Evolutionary conservation across 2,888 invertebrate genomes (phyloP).

Genomic region (Hetaerina titia): DNA sequence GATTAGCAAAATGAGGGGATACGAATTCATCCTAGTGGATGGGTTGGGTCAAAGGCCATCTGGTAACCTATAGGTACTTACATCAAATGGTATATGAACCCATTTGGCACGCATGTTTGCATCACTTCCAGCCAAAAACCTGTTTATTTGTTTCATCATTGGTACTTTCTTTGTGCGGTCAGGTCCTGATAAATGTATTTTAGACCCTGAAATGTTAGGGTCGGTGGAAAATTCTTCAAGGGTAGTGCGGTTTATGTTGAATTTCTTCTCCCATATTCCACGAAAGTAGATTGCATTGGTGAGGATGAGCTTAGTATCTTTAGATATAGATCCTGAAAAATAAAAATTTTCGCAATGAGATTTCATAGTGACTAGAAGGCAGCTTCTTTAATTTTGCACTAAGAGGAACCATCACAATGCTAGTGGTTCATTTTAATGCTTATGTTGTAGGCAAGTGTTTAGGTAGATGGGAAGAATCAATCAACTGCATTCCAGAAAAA

Average conservation of each 20-base stretch:
- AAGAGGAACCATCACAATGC: no score
- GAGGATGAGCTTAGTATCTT: slow-evolving; percentile 83
- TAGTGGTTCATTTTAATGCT: no score
- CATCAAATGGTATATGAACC: slow-evolving; percentile 87
- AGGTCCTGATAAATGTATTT: not conserved
- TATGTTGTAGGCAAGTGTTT: no score
- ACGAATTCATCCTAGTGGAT: no score
- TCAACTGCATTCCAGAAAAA: no score
- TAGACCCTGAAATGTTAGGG: slow-evolving; percentile 75
- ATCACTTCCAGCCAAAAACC: slow-evolving; percentile 82
- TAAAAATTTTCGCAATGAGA: not conserved
- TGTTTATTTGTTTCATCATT: slow-evolving; percentile 85
- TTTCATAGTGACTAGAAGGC: not conserved
- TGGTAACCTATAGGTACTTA: slow-evolving; percentile 75
- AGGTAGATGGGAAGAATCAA: no score
- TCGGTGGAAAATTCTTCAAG: slow-evolving; percentile 83
- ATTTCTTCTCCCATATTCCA: slow-evolving; percentile 86
- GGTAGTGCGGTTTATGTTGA: slow-evolving; percentile 79
- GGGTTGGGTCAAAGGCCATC: no score
- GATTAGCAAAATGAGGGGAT: no score
- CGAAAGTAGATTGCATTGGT: slow-evolving; percentile 89
- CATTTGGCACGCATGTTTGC: slow-evolving; percentile 84
- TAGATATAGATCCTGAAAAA: slow-evolving; percentile 78
- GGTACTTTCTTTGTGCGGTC: slow-evolving; percentile 72
- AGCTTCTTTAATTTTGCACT: not conserved